A percentile compares a stretch with the other conserved stretches of the same genome.
phyloP scores from a whole-genome alignment of 2,113 vertebrate species.

The Myrmecobius fasciatus region DNA sequence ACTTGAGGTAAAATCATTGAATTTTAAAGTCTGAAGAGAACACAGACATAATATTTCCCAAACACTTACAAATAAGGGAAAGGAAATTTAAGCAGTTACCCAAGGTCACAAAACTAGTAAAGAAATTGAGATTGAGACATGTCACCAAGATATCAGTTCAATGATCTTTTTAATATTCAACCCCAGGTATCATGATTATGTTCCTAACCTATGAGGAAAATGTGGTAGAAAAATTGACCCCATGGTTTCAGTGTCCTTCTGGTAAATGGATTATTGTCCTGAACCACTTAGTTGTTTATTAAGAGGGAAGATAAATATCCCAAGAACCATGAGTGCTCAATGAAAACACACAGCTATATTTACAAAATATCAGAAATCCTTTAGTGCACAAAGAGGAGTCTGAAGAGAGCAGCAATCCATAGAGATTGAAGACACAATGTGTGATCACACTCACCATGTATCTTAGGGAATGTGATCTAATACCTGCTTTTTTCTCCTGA shows the following conservation, averaged over 20 bases:
- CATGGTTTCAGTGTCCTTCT: neutral
- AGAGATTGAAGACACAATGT: constrained; percentile 57
- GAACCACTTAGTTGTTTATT: neutral
- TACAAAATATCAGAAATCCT: constrained; percentile 21
- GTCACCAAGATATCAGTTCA: neutral
- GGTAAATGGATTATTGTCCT: neutral
- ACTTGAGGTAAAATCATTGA: neutral
- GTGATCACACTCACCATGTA: constrained; percentile 44
- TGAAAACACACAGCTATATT: constrained; percentile 28
- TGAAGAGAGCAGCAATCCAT: constrained; percentile 41
- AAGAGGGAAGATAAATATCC: constrained; percentile 50
- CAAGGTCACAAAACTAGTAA: neutral
- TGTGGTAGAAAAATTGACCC: neutral
- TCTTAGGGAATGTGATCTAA: constrained; percentile 78
- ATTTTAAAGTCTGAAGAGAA: neutral
- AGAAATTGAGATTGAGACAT: neutral
- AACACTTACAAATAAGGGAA: neutral
- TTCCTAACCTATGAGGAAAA: neutral
- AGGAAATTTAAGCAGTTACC: neutral
- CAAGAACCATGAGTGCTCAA: constrained; percentile 4
- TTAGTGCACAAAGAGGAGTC: constrained; percentile 13
- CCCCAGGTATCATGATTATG: neutral
- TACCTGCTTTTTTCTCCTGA: constrained; percentile 77
- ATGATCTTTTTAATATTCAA: neutral
- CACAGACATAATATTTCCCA: neutral